Base-by-base conservation (phyloP, 2,113 vertebrate species). In the Seriola dumerili region DNA sequence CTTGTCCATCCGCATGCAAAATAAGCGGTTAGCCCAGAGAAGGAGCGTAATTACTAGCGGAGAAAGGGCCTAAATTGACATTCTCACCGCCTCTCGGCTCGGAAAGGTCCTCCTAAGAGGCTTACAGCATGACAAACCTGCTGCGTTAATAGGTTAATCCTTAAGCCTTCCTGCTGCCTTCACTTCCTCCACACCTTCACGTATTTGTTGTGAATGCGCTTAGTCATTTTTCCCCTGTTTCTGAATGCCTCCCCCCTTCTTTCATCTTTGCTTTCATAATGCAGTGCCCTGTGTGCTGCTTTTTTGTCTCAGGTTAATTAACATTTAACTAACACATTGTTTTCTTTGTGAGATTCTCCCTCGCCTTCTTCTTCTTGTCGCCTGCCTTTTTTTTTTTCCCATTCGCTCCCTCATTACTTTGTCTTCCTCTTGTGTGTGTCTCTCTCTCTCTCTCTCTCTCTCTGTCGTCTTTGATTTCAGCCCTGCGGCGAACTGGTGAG, bases 61-160 rank as follows among this genome's bases (percentile, higher is more conserved):
- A 86, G 77, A 89, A 89, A 91, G 80, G 25, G 73, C 57, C 90
- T 83, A 87, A 92, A 93, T 90, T 94, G 89, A 90, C 91, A 87
- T 89, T 88, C 85, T 89, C 76, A 78, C 80, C 64, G 71, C 83
- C 80, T 88, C 81, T 81, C 40, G n/a, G 78, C 78, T 78, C 8
- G 65, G 58, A 89, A 91, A 87, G 85, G 89, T 89, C 89, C 76
- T 76, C 76, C 78, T 91, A 93, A 93, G 90, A 87, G 83, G 91
- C 86, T 93, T 93, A 93, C 84, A 65, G 81, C 83, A 46, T 87
- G 85, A 90, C 89, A 92, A 90, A 89, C 90, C 71, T 76, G 78
- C 81, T 76, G 83, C 62, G 79, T 81, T 91, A 86, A 92, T 91
- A 88, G 85, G 84, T 88, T 91, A 91, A 92, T 89, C 81, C 84